A percentile compares a stretch with the other conserved stretches of the same genome.
phyloP scores from a whole-genome alignment of 2,888 invertebrate genomes.

The Parnassius mnemosyne region DNA sequence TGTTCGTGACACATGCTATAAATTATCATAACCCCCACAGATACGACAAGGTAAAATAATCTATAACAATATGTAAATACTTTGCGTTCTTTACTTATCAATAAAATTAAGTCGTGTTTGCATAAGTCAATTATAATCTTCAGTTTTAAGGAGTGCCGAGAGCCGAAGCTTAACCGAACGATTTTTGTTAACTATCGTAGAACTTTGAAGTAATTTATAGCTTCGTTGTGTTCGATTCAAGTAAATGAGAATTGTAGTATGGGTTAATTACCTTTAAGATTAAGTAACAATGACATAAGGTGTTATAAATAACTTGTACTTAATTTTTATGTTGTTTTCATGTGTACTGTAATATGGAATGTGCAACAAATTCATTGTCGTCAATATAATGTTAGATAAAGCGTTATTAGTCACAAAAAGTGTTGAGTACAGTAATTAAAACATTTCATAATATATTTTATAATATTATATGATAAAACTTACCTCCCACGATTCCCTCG shows the following conservation, averaged over 20 bases:
- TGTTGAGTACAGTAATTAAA: slow-evolving; percentile 33
- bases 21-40: neutral
- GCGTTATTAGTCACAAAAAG: slow-evolving; percentile 52
- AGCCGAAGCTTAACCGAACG: no score
- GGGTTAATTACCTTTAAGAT: no score
- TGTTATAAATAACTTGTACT: no score
- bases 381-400: slow-evolving; percentile 54
- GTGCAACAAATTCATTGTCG: slow-evolving; percentile 56
- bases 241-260: no score
- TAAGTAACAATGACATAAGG: slow-evolving; percentile 36
- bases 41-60: neutral
- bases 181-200: neutral
- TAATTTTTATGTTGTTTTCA: slow-evolving; percentile 40
- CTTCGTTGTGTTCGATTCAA: no score
- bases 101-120: neutral
- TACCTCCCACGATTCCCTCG: slow-evolving; percentile 97
- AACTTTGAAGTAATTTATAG: no score
- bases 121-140: no score
- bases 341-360: slow-evolving; percentile 73
- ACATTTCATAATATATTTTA: slow-evolving; percentile 18
- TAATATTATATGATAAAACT: slow-evolving; percentile 55
- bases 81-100: neutral
- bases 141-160: no score
- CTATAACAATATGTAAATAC: neutral
- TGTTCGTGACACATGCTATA: neutral